Evolutionary conservation across 2,888 invertebrate species (phyloP).

Genomic region (Tromatobia lineatoria): DNA sequence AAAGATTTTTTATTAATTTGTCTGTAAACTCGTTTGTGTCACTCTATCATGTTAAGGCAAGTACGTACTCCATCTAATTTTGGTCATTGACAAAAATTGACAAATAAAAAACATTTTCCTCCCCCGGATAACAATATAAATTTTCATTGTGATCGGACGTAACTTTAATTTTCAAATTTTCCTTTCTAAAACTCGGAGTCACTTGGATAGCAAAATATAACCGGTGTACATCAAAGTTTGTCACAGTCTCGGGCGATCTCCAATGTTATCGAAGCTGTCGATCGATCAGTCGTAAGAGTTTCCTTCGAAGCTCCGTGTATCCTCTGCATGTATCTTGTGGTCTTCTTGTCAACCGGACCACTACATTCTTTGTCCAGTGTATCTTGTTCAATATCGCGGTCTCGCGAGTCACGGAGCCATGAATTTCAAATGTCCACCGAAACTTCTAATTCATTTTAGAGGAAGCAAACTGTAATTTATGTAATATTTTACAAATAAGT

Average conservation of each 20-base stretch:
- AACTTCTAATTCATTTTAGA: no score
- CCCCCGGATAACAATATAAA: not conserved
- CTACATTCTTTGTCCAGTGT: not conserved
- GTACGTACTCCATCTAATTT: no score
- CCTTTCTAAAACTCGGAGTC: not conserved
- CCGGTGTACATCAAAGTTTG: slow-evolving; percentile 42
- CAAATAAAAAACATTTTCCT: no score
- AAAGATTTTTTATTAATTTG: no score
- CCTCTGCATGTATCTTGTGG: not conserved
- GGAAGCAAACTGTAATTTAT: no score
- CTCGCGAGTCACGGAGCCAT: slow-evolving; percentile 70
- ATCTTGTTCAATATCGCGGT: no score
- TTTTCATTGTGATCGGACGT: not conserved
- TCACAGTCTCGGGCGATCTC: slow-evolving; percentile 48
- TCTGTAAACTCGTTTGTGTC: no score
- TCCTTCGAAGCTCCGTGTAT: slow-evolving; percentile 16
- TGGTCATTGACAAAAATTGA: no score
- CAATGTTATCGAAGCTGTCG: slow-evolving; percentile 50
- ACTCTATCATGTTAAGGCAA: no score
- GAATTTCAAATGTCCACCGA: not conserved
- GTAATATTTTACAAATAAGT: no score
- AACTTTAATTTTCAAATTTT: slow-evolving; percentile 8
- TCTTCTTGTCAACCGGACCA: not conserved
- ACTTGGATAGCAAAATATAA: slow-evolving; percentile 8
- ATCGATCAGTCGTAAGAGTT: slow-evolving; percentile 41